These are phyloP conservation scores for Clinocottus analis DNA, from an alignment of 2,113 vertebrate species.

Conservation along the genomic window DNA sequence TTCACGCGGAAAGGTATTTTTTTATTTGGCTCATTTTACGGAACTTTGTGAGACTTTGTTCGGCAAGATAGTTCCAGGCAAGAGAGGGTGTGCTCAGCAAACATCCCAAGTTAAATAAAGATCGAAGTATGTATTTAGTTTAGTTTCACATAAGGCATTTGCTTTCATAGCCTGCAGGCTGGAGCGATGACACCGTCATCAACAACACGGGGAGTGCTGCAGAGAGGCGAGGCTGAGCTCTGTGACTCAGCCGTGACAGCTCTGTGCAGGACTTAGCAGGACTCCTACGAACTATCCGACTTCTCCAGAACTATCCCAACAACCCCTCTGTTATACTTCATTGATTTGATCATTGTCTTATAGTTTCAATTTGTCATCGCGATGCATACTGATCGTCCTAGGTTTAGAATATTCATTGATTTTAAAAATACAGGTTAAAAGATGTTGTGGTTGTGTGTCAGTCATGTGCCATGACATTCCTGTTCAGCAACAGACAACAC, in stretches of 20 bases:
- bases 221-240: slow-evolving; percentile 27
- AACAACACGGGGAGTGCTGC: slow-evolving; percentile 42
- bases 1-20: neutral
- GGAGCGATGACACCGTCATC: slow-evolving; percentile 36
- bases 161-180: slow-evolving; percentile 49
- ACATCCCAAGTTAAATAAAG: slow-evolving; percentile 8
- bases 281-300: neutral
- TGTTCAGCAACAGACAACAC: neutral
- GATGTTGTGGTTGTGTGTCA: neutral
- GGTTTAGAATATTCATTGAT: neutral
- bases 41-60: too few relatives aligned
- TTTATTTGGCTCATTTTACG: neutral
- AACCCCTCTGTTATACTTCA: neutral
- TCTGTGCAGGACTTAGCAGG: slow-evolving; percentile 2
- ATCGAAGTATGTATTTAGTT: slow-evolving; percentile 8
- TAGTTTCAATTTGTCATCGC: neutral
- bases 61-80: neutral
- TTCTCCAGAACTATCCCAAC: neutral
- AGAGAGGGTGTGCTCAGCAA: neutral
- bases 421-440: neutral
- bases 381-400: neutral
- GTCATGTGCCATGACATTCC: slow-evolving; percentile 6
- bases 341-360: neutral
- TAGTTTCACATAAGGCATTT: slow-evolving; percentile 32
- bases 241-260: slow-evolving; percentile 59